phyloP scores from a whole-genome alignment of 2,797 vertebrate genomes.

The Echeneis naucrates region DNA sequence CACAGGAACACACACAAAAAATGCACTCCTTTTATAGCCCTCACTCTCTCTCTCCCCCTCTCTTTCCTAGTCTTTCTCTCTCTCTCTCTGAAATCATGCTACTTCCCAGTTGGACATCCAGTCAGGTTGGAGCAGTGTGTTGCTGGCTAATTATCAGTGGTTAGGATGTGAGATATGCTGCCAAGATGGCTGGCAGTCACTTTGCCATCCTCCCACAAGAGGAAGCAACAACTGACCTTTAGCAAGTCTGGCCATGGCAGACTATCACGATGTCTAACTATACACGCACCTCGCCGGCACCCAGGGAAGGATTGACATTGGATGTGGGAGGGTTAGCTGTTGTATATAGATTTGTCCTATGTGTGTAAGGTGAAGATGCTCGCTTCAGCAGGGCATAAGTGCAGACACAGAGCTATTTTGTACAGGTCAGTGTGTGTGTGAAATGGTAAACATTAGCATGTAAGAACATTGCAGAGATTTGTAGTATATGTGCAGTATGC shows the following conservation, averaged over 20 bases:
- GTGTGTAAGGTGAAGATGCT: slow-evolving; percentile 58
- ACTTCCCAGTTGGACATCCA: neutral
- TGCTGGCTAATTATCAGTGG: slow-evolving; percentile 62
- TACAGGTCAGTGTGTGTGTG: neutral
- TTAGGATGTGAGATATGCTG: slow-evolving; percentile 71
- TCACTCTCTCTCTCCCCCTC: neutral
- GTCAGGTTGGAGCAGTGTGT: slow-evolving; percentile 29
- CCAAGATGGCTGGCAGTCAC: slow-evolving; percentile 54
- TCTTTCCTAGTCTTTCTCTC: neutral
- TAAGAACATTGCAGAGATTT: neutral
- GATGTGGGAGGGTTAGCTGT: slow-evolving; percentile 61
- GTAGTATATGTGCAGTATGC: neutral
- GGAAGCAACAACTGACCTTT: slow-evolving; percentile 70
- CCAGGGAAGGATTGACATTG: slow-evolving; percentile 47
- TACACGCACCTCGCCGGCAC: neutral
- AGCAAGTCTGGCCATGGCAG: slow-evolving; percentile 58
- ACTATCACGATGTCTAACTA: slow-evolving; percentile 43
- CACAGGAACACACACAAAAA: neutral
- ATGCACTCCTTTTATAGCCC: neutral
- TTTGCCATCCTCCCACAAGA: slow-evolving; percentile 20
- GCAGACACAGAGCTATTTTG: slow-evolving; percentile 29
- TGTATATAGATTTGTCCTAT: slow-evolving; percentile 69
- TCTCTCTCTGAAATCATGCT: neutral
- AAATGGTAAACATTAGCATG: neutral
- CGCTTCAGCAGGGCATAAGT: slow-evolving; percentile 31